Evolutionary conservation across 2,888 invertebrate genomes (phyloP), one percentile per base, ranked within the genome.

Genomic region (Habrosyne pyritoides): DNA sequence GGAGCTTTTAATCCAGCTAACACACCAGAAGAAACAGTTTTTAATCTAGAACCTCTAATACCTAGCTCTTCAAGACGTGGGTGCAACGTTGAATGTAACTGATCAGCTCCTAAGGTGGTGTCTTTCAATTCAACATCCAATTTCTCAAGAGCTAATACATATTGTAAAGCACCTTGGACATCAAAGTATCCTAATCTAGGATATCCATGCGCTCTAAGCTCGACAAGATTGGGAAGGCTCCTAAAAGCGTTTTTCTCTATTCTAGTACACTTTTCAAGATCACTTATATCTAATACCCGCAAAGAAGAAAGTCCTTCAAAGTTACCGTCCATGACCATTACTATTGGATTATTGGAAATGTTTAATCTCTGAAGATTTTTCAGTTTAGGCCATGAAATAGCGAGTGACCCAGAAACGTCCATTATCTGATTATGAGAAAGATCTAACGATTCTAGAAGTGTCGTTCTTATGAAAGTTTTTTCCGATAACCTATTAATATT

Each of bases 51-150:
- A 0, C 98, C 98, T 60, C 96, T 93, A 14, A 98, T 87, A 18
- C 96, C 96, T 54, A 98, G 87, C 67, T 95, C 94, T 68, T 94
- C 94, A 1, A 98, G 90, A 6, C 97, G 93, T 0, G 98, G 97
- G 86, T 97, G 97, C 66, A 96, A 94, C 46, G 95, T 94, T 0
- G 96, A 94, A 69, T 96, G 96, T 46, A 98, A 87, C 75, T 98
- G 97, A 73, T 97, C 97, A 50, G 96, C 95, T 47, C 97, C 96
- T 53, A 97, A 94, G 5, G 94, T 94, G 0, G 96, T 93, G 67
- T 98, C 98, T 81, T 98, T 98, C 0, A 98, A 95, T 90, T 98
- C 98, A 53, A 98, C 94, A 62, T 97, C 97, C 10, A 98, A 87
- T 64, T 90, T 93, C 83, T 97, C 96, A 47, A 98, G 84, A 0